Conservation (phyloP, 2,797 vertebrate genomes). For the Percopsis omiscomaycus region DNA sequence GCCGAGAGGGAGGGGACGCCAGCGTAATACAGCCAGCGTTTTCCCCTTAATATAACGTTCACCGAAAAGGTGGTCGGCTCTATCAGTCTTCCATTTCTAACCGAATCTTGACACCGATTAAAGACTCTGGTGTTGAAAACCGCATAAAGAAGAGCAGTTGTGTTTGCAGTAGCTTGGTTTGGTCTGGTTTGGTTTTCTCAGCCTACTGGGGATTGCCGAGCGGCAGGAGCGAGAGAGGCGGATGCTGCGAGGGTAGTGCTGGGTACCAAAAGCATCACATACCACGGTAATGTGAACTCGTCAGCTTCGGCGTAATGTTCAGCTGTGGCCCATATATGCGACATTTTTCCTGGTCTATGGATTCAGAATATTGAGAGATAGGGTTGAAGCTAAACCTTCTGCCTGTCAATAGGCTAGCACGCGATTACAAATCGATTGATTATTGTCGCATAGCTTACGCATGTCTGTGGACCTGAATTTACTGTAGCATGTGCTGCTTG, state of each 20-base stretch:
- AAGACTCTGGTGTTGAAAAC: constrained; percentile 9
- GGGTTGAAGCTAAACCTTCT: constrained; percentile 14
- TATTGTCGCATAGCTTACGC: constrained; percentile 68
- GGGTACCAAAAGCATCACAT: constrained; percentile 75
- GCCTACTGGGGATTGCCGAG: constrained; percentile 52
- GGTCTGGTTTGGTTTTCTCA: constrained; percentile 22
- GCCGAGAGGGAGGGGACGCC: constrained; percentile 75
- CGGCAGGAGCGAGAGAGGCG: constrained; percentile 74
- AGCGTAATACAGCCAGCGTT: constrained; percentile 65
- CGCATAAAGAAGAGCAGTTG: constrained; percentile 14
- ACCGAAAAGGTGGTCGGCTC: constrained; percentile 68
- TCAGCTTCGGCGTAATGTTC: constrained; percentile 3
- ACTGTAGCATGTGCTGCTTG: constrained; percentile 38
- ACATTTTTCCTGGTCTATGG: constrained; percentile 22
- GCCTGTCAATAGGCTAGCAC: constrained; percentile 40
- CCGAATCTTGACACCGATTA: constrained; percentile 4
- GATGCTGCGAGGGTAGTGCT: constrained; percentile 75
- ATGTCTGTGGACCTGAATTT: constrained; percentile 43
- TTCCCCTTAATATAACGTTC: constrained; percentile 21
- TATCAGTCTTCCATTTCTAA: constrained; percentile 23
- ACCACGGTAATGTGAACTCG: constrained; percentile 72
- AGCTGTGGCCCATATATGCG: constrained; percentile 34
- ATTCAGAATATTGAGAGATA: constrained; percentile 19
- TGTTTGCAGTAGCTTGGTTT: constrained; percentile 20
- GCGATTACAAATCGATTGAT: constrained; percentile 47